Evolutionary conservation across 2,113 vertebrate genomes (phyloP).

Genomic region (Tapirus terrestris): DNA sequence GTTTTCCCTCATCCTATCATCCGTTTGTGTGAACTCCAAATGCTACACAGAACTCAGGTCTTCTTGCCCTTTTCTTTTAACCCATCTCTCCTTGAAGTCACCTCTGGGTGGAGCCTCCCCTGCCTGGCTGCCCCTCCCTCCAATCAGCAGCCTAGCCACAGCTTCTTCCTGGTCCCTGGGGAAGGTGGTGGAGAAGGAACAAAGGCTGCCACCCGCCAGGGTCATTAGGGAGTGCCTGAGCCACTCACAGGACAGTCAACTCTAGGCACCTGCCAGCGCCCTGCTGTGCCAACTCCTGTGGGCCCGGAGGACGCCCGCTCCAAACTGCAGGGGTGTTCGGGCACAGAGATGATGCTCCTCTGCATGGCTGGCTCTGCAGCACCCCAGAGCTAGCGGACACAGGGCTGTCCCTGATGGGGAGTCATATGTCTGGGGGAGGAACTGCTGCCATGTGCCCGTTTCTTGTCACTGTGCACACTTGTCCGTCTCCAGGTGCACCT

Average conservation of each 20-base stretch:
- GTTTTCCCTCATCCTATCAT: background rate
- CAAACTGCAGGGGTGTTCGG: background rate
- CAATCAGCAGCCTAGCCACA: background rate
- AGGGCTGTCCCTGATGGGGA: background rate
- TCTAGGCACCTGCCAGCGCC: background rate
- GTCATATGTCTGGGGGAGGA: background rate
- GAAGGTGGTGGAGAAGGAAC: background rate
- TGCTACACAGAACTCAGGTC: no score
- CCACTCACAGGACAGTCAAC: background rate
- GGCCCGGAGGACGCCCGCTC: background rate
- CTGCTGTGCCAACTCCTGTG: accelerated
- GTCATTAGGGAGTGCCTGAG: background rate
- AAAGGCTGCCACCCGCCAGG: background rate
- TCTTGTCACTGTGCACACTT: background rate
- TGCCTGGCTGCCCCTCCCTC: background rate
- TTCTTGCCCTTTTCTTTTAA: background rate
- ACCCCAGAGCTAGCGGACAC: background rate
- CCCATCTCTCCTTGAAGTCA: background rate
- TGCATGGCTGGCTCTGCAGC: background rate
- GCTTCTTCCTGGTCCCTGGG: background rate
- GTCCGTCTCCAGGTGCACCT: background rate
- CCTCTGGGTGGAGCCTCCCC: background rate
- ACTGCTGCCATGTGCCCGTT: accelerated
- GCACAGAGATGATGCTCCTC: background rate
- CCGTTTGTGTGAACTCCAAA: background rate